Conservation (phyloP, 2,888 invertebrate species). For the Octodonta nipae region DNA sequence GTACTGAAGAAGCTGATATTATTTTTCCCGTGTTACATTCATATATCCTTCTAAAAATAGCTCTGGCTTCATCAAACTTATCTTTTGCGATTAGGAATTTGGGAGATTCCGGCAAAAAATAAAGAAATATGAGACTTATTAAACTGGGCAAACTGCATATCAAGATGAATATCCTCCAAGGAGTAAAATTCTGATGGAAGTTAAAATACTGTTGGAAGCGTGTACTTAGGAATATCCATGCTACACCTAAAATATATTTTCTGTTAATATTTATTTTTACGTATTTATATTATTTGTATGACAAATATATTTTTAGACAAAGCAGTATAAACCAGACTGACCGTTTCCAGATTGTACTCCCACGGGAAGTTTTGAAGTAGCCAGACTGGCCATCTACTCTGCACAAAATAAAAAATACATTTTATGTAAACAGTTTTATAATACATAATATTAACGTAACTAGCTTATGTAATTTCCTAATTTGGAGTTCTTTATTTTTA, state of each 20-base stretch:
- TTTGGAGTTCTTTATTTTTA: no score
- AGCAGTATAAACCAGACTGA: no score
- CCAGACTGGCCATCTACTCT: no score
- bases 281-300: no score
- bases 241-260: constrained; percentile 35
- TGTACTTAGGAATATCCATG: constrained; percentile 35
- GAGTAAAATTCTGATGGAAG: constrained; percentile 34
- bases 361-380: no score
- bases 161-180: constrained; percentile 51
- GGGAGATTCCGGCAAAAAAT: constrained; percentile 46
- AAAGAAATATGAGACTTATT: constrained; percentile 38
- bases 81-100: constrained; percentile 42
- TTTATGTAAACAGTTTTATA: no score
- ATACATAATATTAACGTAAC: no score
- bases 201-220: constrained; percentile 24
- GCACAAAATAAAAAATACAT: no score
- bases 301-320: no score
- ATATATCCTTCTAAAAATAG: constrained; percentile 43
- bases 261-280: no score
- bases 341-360: no score
- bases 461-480: no score
- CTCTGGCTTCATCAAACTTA: constrained; percentile 38
- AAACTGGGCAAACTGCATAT: constrained; percentile 47
- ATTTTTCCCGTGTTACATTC: constrained; percentile 40
- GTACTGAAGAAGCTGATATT: constrained; percentile 39